These are phyloP conservation scores for Agrochola litura DNA, from an alignment of 2,888 invertebrate species.

Conservation along the genomic window DNA sequence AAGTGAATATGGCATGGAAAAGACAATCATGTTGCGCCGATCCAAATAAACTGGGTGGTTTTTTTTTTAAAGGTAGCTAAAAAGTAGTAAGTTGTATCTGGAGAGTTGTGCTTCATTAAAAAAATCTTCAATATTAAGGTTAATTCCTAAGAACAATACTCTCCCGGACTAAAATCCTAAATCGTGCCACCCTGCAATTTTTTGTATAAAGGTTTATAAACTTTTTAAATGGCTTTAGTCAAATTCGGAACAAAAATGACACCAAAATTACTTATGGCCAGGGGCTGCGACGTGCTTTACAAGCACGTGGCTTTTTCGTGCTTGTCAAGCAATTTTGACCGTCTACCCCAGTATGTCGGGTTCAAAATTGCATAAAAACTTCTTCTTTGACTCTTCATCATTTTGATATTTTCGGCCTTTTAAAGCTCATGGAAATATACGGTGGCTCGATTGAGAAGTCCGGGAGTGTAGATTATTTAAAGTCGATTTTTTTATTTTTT, in stretches of 20 bases:
- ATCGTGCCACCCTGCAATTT: not conserved
- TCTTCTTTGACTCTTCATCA: not conserved
- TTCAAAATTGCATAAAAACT: not conserved
- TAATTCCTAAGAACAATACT: not conserved
- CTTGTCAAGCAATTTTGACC: no score
- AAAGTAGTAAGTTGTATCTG: slow-evolving; percentile 12
- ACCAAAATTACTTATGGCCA: not conserved
- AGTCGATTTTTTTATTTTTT: not conserved
- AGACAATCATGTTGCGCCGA: not conserved
- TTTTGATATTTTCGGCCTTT: not conserved
- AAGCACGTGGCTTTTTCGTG: no score
- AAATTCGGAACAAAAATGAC: not conserved
- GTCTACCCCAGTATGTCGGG: not conserved
- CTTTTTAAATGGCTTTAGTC: not conserved
- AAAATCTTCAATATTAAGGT: not conserved
- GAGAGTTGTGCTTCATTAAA: not conserved
- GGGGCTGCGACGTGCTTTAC: no score
- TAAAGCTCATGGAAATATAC: not conserved
- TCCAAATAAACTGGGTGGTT: not conserved
- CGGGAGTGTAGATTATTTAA: not conserved
- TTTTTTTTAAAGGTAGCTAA: not conserved
- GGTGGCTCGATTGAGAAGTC: not conserved
- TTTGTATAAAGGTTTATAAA: not conserved
- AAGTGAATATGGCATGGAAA: not conserved
- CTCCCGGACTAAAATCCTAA: not conserved